Base-by-base conservation (phyloP, 1,140 invertebrate genomes). In the Ruditapes philippinarum region DNA sequence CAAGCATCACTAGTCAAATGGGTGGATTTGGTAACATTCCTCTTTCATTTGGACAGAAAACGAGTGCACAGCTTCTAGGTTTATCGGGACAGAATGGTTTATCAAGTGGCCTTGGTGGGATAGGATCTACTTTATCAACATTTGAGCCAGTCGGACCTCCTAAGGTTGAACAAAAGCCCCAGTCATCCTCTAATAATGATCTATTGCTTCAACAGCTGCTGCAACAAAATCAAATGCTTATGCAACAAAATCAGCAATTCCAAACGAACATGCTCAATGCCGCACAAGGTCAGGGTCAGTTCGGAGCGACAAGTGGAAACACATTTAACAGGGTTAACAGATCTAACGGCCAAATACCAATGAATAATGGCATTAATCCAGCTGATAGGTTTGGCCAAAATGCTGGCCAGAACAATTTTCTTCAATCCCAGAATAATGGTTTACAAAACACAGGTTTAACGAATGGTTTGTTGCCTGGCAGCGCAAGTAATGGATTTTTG, bases 161-260 rank as follows among this genome's bases (percentile, higher is more conserved):
- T 2, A 45, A 54, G 22, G 3, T 22, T 31, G 14, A 45, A 45
- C 17, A n/a, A 9, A 28, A 19, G 3, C 49, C 17, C 3, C 73
- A 45, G 14, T 2, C 40, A 17, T 81, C 79, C 33, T 31, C 54
- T 17, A 42, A 45, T 45, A n/a, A 83, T 4, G 85, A 80, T 80
- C 17, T n/a, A 22, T 36, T 88, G 9, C 28, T 88, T 2, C 38
- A 70, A 28, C 49, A 88, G 42, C 19, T 88, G 9, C 45, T 88
- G 25, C n/a, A 70, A 70, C 85, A 88, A 25, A 88, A 88, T 73
- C 85, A 88, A 40, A 36, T 80, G 74, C 57, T 88, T 9, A 80
- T 88, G 76, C 57, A 79, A 65, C 85, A 88, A 51, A 88, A 88
- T 79, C 74, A 88, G 40, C 85, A 88, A 33, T 60, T 79, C n/a